Evolutionary conservation across 2,888 invertebrate genomes (phyloP), one percentile per base, ranked within the genome.

Genomic region (Monochamus alternatus): DNA sequence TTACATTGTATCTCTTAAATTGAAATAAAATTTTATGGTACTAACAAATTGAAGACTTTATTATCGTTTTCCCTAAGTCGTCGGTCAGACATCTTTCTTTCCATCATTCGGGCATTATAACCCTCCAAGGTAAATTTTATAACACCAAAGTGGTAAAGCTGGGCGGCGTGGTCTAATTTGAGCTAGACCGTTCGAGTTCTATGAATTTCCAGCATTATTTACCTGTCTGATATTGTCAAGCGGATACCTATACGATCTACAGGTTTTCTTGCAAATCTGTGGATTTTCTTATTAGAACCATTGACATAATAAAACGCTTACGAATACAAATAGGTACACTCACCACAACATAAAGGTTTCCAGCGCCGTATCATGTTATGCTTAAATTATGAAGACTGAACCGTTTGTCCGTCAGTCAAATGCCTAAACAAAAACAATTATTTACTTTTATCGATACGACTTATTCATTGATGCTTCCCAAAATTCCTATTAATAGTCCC

Each of bases 121-220:
- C 76, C 77, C 79, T 77, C 68, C 70, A 79, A 79, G 73, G 79
- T 77, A 75, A 71, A 67, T 79, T 79, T 79, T 79, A 79, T 74
- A 77, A 77, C 79, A 70, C 70, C 66, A 75, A 73, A 72, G 75
- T 71, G 51, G 66, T 72, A 52, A 58, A 72, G 67, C 64, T 69
- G 74, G 71, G 78, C 78, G 78, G 78, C 70, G 72, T 62, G 70
- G 66, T 78, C 78, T 76, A 78, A 79, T 79, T 79, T 75, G 64
- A 60, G 70, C 22, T 65, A 30, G 67, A 55, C 66, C 70, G 75
- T 67, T 75, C 72, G 52, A 63, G 63, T 79, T 79, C 77, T 58
- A 67, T 70, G 78, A 78, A 78, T 55, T 55, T 55, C 38, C 7
- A 38, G 7, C 2, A 38, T 38, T 38, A 38, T 38, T 38, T 38